phyloP scores from a whole-genome alignment of 2,113 vertebrate species.

The Erinaceus europaeus region DNA sequence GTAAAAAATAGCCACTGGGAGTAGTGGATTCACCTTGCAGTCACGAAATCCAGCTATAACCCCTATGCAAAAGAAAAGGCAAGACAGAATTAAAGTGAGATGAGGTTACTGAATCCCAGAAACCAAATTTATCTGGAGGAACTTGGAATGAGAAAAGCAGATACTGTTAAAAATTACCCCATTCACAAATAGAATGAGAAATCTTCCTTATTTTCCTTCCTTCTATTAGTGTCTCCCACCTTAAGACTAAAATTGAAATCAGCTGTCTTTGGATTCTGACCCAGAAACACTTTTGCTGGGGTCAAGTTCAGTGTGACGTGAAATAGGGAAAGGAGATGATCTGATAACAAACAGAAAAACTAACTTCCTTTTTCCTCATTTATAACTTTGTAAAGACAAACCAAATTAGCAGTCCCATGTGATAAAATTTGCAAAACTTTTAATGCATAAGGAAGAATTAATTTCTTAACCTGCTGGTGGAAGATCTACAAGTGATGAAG shows the following conservation, averaged over 20 bases:
- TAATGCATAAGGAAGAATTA: conserved; percentile 14
- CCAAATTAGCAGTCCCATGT: not conserved
- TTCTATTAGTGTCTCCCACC: not conserved
- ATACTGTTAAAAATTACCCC: not conserved
- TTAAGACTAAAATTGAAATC: not conserved
- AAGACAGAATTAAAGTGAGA: too few relatives aligned
- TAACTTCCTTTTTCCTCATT: not conserved
- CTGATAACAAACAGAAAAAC: not conserved
- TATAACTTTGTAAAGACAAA: conserved; percentile 34
- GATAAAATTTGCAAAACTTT: conserved; percentile 25
- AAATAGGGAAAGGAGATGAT: not conserved
- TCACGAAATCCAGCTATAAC: too few relatives aligned
- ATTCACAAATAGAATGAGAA: not conserved
- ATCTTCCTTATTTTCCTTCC: not conserved
- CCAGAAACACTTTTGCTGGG: not conserved
- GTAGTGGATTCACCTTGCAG: too few relatives aligned
- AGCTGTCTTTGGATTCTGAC: not conserved
- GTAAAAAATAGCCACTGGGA: too few relatives aligned
- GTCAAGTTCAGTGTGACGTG: not conserved
- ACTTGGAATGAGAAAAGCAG: not conserved
- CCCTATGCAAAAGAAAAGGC: too few relatives aligned
- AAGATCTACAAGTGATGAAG: too few relatives aligned
- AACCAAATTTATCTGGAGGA: not conserved
- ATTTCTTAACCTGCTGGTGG: too few relatives aligned
- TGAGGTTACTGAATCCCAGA: not conserved